phyloP scores from a whole-genome alignment of 2,797 vertebrate genomes.

The Pachyuromys duprasi region DNA sequence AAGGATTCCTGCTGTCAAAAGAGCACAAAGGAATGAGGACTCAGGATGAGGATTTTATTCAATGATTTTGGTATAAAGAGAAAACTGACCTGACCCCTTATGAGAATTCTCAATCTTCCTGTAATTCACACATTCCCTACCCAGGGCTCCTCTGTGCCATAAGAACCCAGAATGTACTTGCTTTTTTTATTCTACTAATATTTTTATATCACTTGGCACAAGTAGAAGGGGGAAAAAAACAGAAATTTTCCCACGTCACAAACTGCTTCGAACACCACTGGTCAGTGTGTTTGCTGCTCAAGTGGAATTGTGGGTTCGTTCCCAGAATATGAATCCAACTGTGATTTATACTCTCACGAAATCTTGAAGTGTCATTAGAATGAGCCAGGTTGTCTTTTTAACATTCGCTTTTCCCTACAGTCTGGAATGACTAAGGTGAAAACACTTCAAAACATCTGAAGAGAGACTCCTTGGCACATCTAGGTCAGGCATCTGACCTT shows the following conservation, averaged over 20 bases:
- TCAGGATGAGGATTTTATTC: background rate
- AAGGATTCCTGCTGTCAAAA: background rate
- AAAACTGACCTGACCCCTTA: background rate
- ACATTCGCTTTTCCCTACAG: background rate
- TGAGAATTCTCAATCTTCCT: background rate
- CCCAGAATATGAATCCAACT: background rate
- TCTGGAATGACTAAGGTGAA: constrained; percentile 13
- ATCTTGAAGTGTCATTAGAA: background rate
- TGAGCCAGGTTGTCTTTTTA: constrained; percentile 8
- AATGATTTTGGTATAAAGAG: background rate
- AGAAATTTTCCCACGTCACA: background rate
- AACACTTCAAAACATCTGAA: background rate
- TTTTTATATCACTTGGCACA: background rate
- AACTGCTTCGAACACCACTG: background rate
- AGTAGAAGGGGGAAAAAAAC: background rate
- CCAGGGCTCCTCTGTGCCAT: background rate
- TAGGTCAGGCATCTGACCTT: background rate
- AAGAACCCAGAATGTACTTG: background rate
- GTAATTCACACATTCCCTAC: background rate
- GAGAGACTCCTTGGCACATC: background rate
- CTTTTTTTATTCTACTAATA: constrained; percentile 3
- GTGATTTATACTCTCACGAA: background rate
- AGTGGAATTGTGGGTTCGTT: background rate
- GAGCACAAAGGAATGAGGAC: background rate
- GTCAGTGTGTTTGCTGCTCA: background rate